Conservation (phyloP, 30 jellyfish, hydroid and myxozoan species). For the Aurelia coerulea region DNA sequence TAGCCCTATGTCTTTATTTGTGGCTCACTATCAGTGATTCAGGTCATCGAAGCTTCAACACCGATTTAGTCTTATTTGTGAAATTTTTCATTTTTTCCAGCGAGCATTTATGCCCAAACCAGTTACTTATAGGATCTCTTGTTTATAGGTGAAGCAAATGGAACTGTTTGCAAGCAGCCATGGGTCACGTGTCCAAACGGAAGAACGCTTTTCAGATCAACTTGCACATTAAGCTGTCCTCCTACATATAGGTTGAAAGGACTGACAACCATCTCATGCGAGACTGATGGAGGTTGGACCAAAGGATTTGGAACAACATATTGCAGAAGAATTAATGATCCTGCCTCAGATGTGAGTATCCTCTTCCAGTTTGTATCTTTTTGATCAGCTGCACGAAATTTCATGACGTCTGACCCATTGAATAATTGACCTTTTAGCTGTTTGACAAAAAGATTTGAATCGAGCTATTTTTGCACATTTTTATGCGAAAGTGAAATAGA, state of each 20-base stretch:
- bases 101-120: no score
- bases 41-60: no score
- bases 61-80: no score
- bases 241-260: constrained; percentile 75
- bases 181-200: constrained; percentile 70
- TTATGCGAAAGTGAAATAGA: no score
- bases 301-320: constrained; percentile 35
- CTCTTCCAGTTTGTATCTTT: neutral
- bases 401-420: neutral
- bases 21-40: no score
- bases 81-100: no score
- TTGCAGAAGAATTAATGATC: constrained; percentile 84
- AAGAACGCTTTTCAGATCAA: constrained; percentile 55
- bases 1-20: no score
- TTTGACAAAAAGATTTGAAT: no score
- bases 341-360: constrained; percentile 81
- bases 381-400: neutral
- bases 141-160: constrained; percentile 56
- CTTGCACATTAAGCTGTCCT: constrained; percentile 75
- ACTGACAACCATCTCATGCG: constrained; percentile 63
- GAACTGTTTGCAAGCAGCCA: constrained; percentile 77
- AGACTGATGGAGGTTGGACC: constrained; percentile 87
- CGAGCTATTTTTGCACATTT: no score
- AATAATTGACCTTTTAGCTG: neutral
- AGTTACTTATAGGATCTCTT: no score